phyloP scores from a whole-genome alignment of 2,113 vertebrate species.

The Caranx melampygus region DNA sequence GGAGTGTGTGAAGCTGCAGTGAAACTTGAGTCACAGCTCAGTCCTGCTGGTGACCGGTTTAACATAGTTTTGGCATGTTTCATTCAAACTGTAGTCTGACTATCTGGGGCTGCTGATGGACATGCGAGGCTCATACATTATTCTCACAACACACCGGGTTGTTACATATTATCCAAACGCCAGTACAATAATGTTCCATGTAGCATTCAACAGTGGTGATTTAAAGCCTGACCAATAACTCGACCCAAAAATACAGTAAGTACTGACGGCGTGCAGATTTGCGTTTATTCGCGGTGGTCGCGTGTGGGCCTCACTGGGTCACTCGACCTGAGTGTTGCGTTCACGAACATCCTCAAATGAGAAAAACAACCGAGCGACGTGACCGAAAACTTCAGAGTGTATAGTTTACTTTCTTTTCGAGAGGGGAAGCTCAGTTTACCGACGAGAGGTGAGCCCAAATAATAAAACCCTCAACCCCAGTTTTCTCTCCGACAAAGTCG shows the following conservation, averaged over 20 bases:
- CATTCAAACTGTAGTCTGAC: neutral
- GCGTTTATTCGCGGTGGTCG: neutral
- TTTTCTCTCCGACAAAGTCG: neutral
- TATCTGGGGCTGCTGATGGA: neutral
- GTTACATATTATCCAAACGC: neutral
- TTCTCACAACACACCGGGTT: neutral
- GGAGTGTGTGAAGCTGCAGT: neutral
- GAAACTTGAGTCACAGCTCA: neutral
- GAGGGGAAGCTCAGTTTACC: slow-evolving; percentile 1
- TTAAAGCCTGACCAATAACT: neutral
- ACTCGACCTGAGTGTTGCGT: neutral
- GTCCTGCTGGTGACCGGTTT: neutral
- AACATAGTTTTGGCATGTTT: neutral
- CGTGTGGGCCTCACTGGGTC: slow-evolving; percentile 29
- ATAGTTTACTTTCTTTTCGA: slow-evolving; percentile 15
- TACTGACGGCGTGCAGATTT: neutral
- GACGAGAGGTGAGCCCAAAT: neutral
- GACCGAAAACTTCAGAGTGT: neutral
- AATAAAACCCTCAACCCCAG: neutral
- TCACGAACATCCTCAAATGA: neutral
- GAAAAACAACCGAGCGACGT: neutral
- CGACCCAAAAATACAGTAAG: neutral
- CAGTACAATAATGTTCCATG: neutral
- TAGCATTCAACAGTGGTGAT: neutral
- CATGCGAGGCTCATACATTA: slow-evolving; percentile 18